A percentile compares a stretch with the other conserved stretches of the same genome.
Evolutionary conservation across 2,888 invertebrate genomes (phyloP).

Genomic region (Cyrtodaria siliqua): DNA sequence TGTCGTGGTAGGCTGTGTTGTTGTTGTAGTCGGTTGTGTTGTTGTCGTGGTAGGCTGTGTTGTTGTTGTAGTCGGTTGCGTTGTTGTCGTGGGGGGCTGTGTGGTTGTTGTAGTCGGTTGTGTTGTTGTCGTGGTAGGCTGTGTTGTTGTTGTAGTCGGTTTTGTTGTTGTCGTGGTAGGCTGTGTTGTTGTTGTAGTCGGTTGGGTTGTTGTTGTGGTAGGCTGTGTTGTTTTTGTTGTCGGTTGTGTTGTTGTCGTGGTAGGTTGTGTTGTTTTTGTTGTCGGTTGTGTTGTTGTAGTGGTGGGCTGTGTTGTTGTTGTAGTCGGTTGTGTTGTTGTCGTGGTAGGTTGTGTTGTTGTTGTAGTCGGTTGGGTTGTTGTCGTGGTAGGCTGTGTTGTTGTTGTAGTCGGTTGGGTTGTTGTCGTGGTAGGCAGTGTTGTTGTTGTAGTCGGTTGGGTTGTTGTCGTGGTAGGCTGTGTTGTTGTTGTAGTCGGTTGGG

Average conservation of each 20-base stretch:
- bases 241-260: background rate
- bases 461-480: background rate
- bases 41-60: background rate
- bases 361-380: no score
- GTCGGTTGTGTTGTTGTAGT: background rate
- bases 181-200: no score
- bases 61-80: background rate
- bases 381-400: no score
- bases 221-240: background rate
- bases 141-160: no score
- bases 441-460: background rate
- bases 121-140: background rate
- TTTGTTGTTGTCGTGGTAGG: background rate
- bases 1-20: slow-evolving; percentile 3
- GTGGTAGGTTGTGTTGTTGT: background rate
- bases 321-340: slow-evolving; percentile 1
- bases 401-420: background rate
- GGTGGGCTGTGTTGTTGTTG: background rate
- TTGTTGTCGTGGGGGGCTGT: slow-evolving; percentile 2
- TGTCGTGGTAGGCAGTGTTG: background rate
- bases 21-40: background rate
- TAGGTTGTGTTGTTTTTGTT: background rate
- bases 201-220: background rate
- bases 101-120: background rate
- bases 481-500: background rate